Conservation (phyloP, 1,140 invertebrate species). For the Lepidurus couesii region DNA sequence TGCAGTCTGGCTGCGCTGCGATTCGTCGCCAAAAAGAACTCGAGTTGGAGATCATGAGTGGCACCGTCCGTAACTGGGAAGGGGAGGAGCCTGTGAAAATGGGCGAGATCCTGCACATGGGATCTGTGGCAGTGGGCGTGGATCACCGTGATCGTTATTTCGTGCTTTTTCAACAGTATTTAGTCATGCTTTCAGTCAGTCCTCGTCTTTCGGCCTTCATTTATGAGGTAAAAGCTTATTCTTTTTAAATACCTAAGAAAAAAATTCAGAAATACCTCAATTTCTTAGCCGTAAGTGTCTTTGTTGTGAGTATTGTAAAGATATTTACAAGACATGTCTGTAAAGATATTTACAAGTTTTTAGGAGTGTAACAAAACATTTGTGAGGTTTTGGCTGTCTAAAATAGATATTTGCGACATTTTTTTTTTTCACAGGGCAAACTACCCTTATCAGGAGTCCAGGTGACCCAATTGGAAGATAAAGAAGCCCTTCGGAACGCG, state of each 20-base stretch:
- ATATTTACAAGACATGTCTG: too few species aligned
- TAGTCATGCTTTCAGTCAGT: conserved; percentile 86
- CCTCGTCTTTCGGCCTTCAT: conserved; percentile 88
- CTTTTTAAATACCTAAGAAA: conserved; percentile 24
- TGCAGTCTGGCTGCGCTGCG: conserved; percentile 71
- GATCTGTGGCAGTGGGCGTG: conserved; percentile 47
- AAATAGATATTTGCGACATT: conserved; percentile 11
- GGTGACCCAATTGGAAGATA: conserved; percentile 69
- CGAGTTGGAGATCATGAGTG: conserved; percentile 87
- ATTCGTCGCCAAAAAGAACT: conserved; percentile 90
- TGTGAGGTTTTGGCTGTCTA: not conserved
- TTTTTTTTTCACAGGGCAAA: conserved; percentile 64
- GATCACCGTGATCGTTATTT: conserved; percentile 84
- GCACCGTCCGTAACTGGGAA: conserved; percentile 88
- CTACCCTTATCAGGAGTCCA: conserved; percentile 77
- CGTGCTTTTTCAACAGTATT: conserved; percentile 77
- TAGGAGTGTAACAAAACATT: too few species aligned
- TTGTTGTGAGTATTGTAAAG: too few species aligned
- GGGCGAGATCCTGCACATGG: conserved; percentile 73
- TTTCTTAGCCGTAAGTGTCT: not conserved
- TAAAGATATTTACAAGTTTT: too few species aligned
- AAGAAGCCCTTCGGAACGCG: conserved; percentile 73
- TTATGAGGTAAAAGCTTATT: conserved; percentile 67
- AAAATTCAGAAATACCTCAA: conserved; percentile 19
- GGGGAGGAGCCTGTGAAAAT: conserved; percentile 72